A percentile compares a stretch with the other conserved stretches of the same genome.
These are phyloP conservation scores for Pangasius sanitwongsei DNA, from an alignment of 2,797 vertebrate species.

Conservation along the genomic window DNA sequence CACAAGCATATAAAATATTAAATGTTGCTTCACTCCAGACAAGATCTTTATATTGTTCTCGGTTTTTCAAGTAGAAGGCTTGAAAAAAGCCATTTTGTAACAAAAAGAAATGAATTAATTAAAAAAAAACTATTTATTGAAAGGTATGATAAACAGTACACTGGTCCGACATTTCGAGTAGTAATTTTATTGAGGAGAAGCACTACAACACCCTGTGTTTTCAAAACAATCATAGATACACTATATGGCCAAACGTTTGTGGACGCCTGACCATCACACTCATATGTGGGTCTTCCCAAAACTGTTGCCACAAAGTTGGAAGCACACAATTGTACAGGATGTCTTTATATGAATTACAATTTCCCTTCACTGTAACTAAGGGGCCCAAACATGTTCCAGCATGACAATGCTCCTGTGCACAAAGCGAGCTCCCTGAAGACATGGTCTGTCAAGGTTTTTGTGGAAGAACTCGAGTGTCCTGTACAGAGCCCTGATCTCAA, in stretches of 20 bases:
- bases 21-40: slow-evolving; percentile 66
- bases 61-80: slow-evolving; percentile 47
- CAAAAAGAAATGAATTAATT: neutral
- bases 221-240: neutral
- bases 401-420: neutral
- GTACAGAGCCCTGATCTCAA: neutral
- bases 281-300: neutral
- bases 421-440: neutral
- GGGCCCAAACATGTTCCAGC: neutral
- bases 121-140: neutral
- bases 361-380: neutral
- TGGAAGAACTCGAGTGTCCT: neutral
- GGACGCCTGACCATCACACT: neutral
- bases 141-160: neutral
- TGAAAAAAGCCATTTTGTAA: neutral
- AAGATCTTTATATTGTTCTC: slow-evolving; percentile 66
- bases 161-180: neutral
- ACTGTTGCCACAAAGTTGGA: neutral
- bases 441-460: neutral
- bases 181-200: neutral
- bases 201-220: neutral
- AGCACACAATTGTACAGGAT: neutral
- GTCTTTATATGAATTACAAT: neutral
- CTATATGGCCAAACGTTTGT: neutral
- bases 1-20: slow-evolving; percentile 68